Conservation (phyloP, 2,113 vertebrate species). For the Benitochromis conjunctus region DNA sequence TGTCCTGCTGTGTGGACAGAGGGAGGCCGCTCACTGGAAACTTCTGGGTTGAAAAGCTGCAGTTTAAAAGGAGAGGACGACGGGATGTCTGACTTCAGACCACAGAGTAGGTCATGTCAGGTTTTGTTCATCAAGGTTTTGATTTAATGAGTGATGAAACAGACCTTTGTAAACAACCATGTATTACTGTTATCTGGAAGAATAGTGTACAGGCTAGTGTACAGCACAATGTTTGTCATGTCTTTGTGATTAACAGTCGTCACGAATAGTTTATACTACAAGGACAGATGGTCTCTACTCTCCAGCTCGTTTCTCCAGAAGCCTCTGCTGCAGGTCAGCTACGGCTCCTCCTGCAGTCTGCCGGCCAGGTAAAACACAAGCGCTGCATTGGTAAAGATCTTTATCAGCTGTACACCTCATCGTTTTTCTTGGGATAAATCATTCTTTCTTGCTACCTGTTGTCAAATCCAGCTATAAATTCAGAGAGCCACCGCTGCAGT, state of each 20-base stretch:
- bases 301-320: constrained; percentile 34
- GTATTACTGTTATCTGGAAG: neutral
- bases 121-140: neutral
- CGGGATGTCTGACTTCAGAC: neutral
- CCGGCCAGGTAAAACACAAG: constrained; percentile 54
- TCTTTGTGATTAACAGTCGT: neutral
- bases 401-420: neutral
- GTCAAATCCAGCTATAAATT: constrained; percentile 63
- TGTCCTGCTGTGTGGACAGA: neutral
- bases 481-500: constrained; percentile 23
- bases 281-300: constrained; percentile 14
- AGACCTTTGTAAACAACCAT: neutral
- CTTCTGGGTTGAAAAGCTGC: neutral
- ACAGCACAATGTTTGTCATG: neutral
- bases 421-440: neutral
- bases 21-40: neutral
- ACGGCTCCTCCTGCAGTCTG: constrained; percentile 67
- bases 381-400: neutral
- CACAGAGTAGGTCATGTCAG: constrained; percentile 11
- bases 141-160: neutral
- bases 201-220: neutral
- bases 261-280: constrained; percentile 8
- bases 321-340: constrained; percentile 65
- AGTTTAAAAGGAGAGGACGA: neutral
- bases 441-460: neutral